Conservation (phyloP, 2,113 vertebrate species). For the Lates calcarifer region DNA sequence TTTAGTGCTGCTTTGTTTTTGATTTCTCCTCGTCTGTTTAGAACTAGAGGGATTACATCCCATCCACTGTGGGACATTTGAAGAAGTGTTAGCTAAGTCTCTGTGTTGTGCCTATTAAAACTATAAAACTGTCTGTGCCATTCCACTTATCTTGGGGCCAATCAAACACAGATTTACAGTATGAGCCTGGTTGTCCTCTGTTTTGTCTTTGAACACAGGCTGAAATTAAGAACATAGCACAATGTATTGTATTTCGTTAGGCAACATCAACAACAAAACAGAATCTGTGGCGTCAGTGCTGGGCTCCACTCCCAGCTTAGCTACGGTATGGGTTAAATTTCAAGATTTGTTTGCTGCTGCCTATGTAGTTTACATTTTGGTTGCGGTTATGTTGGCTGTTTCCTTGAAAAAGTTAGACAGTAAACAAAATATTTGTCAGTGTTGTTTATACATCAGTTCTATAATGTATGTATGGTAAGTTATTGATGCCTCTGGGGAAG, state of each 20-base stretch:
- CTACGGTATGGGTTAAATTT: background rate
- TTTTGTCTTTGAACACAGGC: constrained; percentile 27
- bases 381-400: background rate
- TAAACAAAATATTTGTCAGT: background rate
- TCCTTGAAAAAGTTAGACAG: constrained; percentile 5
- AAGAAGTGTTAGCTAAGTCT: constrained; percentile 62
- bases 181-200: background rate
- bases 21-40: constrained; percentile 74
- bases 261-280: no score
- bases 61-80: constrained; percentile 62
- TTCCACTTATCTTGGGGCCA: constrained; percentile 25
- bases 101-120: background rate
- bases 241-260: background rate
- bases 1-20: constrained; percentile 78
- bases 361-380: constrained; percentile 2
- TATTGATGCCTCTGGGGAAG: background rate
- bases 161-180: constrained; percentile 31
- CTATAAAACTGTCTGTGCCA: constrained; percentile 50
- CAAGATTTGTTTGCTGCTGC: constrained; percentile 9
- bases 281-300: background rate
- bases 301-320: background rate
- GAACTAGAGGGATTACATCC: constrained; percentile 69
- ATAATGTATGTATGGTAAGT: background rate
- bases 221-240: background rate
- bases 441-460: constrained; percentile 17